Percentiles rank a stretch among this genome's conserved stretches.
Evolutionary conservation across 2,888 invertebrate species (phyloP).

Genomic region (Ornithoptera alexandrae): DNA sequence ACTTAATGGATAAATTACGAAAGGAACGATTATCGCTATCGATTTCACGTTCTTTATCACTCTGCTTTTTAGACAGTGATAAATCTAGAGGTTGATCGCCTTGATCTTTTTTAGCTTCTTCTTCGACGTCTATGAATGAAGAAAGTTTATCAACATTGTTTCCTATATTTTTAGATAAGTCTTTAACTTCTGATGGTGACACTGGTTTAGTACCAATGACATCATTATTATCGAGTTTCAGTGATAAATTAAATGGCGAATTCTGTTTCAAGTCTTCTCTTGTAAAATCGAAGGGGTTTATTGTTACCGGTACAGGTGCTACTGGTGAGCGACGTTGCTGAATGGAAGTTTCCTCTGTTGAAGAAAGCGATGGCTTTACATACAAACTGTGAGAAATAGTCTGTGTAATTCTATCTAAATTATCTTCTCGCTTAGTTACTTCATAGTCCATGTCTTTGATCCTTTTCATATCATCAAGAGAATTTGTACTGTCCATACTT

Average conservation of each 20-base stretch:
- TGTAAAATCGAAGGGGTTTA: conserved; percentile 56
- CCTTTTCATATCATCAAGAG: conserved; percentile 66
- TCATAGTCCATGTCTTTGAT: conserved; percentile 60
- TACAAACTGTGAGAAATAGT: conserved; percentile 68
- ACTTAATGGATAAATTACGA: conserved; percentile 66
- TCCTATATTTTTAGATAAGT: conserved; percentile 57
- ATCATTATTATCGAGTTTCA: conserved; percentile 61
- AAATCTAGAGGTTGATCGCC: conserved; percentile 88
- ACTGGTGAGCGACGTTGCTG: conserved; percentile 84
- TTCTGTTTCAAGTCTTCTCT: conserved; percentile 62
- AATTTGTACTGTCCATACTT: conserved; percentile 68
- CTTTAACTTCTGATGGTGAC: conserved; percentile 58
- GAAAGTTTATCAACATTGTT: conserved; percentile 57
- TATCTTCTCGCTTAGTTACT: conserved; percentile 52
- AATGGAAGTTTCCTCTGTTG: conserved; percentile 83
- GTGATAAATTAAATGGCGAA: conserved; percentile 62
- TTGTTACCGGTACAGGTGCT: conserved; percentile 73
- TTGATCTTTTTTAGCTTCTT: conserved; percentile 65
- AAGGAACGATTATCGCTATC: conserved; percentile 67
- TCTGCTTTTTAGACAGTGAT: conserved; percentile 81
- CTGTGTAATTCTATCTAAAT: conserved; percentile 78
- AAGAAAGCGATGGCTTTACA: conserved; percentile 83
- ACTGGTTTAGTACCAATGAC: conserved; percentile 48
- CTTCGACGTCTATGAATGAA: conserved; percentile 63
- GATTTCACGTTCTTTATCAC: conserved; percentile 63